A percentile compares a stretch with the other conserved stretches of the same genome.
Evolutionary conservation across 1,140 invertebrate species (phyloP).

Genomic region (Planococcus citri): DNA sequence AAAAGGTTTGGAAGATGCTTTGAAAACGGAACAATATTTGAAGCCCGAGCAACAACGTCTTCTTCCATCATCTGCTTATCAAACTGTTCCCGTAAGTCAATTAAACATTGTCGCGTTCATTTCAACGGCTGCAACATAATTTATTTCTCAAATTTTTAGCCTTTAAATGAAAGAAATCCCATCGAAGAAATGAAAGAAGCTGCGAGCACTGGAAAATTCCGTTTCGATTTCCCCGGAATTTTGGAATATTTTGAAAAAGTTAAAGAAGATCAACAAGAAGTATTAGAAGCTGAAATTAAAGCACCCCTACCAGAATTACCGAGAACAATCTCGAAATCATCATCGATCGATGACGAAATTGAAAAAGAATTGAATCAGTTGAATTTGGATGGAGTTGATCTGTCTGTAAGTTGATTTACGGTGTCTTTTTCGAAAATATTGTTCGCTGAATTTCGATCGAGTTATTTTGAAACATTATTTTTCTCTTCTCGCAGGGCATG

Average conservation of each 20-base stretch:
- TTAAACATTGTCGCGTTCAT: neutral
- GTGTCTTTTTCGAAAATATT: neutral
- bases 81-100: conserved; percentile 34
- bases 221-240: conserved; percentile 31
- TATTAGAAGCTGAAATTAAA: neutral
- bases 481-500: neutral
- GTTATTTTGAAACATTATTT: neutral
- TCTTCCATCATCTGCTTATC: conserved; percentile 42
- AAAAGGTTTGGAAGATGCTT: conserved; percentile 39
- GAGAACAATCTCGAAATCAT: no score
- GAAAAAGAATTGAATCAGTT: conserved; percentile 30
- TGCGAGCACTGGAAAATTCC: conserved; percentile 41
- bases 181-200: conserved; percentile 56
- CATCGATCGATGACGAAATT: conserved; percentile 29
- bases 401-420: conserved; percentile 23
- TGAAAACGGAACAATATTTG: conserved; percentile 61
- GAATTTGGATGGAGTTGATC: conserved; percentile 30
- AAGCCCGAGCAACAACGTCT: conserved; percentile 38
- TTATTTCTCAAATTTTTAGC: conserved; percentile 35
- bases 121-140: no score
- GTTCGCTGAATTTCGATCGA: neutral
- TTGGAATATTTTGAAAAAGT: conserved; percentile 24
- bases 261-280: neutral
- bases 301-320: no score
- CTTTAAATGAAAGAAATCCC: conserved; percentile 57